A percentile compares a stretch with the other conserved stretches of the same genome.
Conservation (phyloP, 2,888 invertebrate genomes). For the Branchipolynoe longqiensis region DNA sequence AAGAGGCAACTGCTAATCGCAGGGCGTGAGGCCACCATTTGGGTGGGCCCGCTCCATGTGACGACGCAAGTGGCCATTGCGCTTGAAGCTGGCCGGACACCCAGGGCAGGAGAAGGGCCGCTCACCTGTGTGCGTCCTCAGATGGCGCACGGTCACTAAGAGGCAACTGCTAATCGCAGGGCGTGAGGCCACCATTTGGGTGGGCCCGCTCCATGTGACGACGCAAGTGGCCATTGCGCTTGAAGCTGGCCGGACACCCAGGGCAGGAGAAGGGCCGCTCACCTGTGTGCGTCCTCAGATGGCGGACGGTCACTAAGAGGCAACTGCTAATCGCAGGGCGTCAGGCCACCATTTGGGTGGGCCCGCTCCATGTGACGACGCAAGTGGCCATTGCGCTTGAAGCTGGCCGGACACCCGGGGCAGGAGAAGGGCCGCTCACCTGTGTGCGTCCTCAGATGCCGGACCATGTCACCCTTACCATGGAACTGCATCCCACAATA, state of each 20-base stretch:
- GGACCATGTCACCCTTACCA: not conserved
- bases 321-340: too few species aligned
- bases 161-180: too few species aligned
- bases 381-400: too few species aligned
- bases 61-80: not conserved
- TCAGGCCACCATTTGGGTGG: too few species aligned
- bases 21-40: not conserved
- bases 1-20: too few species aligned
- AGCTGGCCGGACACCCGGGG: too few species aligned
- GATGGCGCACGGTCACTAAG: too few species aligned
- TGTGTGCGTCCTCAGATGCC: conserved; percentile 22
- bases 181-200: not conserved
- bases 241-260: not conserved
- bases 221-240: not conserved
- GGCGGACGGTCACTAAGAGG: too few species aligned
- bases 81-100: not conserved
- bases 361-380: conserved; percentile 18
- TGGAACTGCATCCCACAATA: conserved; percentile 12
- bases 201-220: not conserved
- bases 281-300: conserved; percentile 3
- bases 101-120: not conserved
- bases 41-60: not conserved
- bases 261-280: not conserved
- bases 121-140: conserved; percentile 14
- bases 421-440: conserved; percentile 7